phyloP scores from a whole-genome alignment of 30 jellyfish, hydroid and myxozoan species.

The Phacellophora camtschatica region DNA sequence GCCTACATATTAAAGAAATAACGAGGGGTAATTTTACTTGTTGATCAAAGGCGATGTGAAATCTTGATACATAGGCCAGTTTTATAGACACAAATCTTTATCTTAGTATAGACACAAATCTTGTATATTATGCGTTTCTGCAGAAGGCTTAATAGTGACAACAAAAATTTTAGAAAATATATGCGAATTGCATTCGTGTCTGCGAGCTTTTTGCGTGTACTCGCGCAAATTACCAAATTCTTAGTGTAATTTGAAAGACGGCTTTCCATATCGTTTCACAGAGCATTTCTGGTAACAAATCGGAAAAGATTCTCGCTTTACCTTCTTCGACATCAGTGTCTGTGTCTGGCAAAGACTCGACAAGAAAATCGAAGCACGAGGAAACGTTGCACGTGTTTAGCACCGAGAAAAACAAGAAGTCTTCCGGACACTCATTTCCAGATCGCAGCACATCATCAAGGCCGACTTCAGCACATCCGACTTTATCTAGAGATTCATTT shows the following conservation, averaged over 20 bases:
- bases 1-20: too few relatives aligned
- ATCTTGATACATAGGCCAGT: too few relatives aligned
- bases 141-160: too few relatives aligned
- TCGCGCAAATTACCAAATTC: background rate
- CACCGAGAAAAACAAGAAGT: background rate
- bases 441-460: background rate
- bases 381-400: conserved; percentile 13
- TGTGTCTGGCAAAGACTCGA: background rate
- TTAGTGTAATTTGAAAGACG: too few relatives aligned
- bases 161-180: background rate
- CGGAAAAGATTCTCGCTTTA: conserved; percentile 4
- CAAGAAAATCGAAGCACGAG: conserved; percentile 21
- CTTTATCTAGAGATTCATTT: background rate
- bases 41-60: too few relatives aligned
- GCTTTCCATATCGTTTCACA: too few relatives aligned
- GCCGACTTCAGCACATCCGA: background rate
- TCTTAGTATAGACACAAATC: too few relatives aligned
- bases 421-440: background rate
- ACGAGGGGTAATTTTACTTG: too few relatives aligned
- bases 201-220: background rate
- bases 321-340: conserved; percentile 34
- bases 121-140: too few relatives aligned
- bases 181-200: background rate
- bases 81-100: too few relatives aligned
- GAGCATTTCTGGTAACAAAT: background rate